A percentile compares a stretch with the other conserved stretches of the same genome.
These are phyloP conservation scores for Ichneumon xanthorius DNA, from an alignment of 2,888 invertebrate species.

Conservation along the genomic window DNA sequence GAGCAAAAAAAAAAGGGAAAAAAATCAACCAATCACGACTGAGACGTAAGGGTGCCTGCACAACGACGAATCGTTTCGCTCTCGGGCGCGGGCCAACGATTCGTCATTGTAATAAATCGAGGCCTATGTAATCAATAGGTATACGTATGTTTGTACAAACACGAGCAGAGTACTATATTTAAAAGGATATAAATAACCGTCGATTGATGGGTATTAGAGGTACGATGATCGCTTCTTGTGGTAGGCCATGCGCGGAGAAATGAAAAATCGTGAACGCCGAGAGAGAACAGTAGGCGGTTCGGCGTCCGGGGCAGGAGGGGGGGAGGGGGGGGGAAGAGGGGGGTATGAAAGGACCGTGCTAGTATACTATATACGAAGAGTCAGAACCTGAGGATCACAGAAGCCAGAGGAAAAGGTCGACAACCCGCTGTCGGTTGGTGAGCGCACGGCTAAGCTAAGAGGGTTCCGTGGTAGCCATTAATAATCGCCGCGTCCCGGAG, in stretches of 20 bases:
- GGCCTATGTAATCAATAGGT: not conserved
- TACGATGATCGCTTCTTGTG: slow-evolving; percentile 57
- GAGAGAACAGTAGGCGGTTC: slow-evolving; percentile 49
- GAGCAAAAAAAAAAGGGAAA: no score
- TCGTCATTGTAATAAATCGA: slow-evolving; percentile 7
- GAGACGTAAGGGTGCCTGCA: slow-evolving; percentile 61
- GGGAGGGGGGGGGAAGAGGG: no score
- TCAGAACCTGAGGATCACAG: slow-evolving; percentile 65
- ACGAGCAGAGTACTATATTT: not conserved
- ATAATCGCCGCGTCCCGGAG: slow-evolving; percentile 67
- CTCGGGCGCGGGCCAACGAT: not conserved
- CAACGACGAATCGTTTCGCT: slow-evolving; percentile 18
- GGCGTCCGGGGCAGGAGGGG: slow-evolving; percentile 11
- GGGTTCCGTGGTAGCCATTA: slow-evolving; percentile 67
- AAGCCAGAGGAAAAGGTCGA: slow-evolving; percentile 77
- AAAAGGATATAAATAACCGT: slow-evolving; percentile 30
- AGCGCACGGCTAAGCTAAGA: slow-evolving; percentile 65
- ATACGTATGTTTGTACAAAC: not conserved
- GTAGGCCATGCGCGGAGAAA: slow-evolving; percentile 67
- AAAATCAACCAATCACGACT: not conserved
- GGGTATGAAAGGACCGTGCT: slow-evolving; percentile 8
- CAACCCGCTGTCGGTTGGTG: slow-evolving; percentile 75
- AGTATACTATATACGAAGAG: slow-evolving; percentile 67
- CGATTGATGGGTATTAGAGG: slow-evolving; percentile 45
- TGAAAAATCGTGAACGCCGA: slow-evolving; percentile 55